Conservation (phyloP, 2,113 vertebrate genomes). For the Martes martes region DNA sequence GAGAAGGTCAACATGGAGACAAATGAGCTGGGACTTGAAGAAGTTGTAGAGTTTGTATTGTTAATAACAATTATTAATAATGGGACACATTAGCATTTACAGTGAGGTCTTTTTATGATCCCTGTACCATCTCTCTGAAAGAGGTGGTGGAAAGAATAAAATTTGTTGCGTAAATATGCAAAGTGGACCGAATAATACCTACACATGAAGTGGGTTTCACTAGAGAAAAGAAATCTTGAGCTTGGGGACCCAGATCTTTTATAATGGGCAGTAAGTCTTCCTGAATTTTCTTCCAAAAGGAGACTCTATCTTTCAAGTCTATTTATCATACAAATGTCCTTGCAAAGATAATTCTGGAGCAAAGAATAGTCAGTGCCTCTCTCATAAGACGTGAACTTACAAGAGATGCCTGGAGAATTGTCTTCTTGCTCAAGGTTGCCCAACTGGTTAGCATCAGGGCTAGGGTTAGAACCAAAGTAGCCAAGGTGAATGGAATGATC, state of each 20-base stretch:
- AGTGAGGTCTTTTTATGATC: background rate
- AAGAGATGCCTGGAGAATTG: background rate
- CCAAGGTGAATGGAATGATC: background rate
- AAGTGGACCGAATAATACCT: background rate
- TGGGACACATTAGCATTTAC: background rate
- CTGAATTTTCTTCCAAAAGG: background rate
- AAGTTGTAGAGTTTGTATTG: background rate
- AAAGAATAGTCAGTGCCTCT: background rate
- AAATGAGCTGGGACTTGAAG: background rate
- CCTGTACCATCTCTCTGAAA: background rate
- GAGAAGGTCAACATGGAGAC: background rate
- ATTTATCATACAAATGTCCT: background rate
- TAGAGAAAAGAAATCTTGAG: background rate
- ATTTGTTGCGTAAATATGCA: background rate
- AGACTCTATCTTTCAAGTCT: background rate
- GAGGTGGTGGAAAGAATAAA: background rate
- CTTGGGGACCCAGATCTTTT: background rate
- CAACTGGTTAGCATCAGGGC: background rate
- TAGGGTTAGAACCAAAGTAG: background rate
- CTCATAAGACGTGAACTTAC: background rate
- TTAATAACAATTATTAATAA: background rate
- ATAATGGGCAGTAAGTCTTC: background rate
- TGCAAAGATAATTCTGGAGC: background rate
- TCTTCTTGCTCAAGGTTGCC: background rate
- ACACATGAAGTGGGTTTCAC: background rate